These are phyloP conservation scores for Odocoileus virginianus DNA, from an alignment of 2,113 vertebrate genomes.

Conservation along the genomic window DNA sequence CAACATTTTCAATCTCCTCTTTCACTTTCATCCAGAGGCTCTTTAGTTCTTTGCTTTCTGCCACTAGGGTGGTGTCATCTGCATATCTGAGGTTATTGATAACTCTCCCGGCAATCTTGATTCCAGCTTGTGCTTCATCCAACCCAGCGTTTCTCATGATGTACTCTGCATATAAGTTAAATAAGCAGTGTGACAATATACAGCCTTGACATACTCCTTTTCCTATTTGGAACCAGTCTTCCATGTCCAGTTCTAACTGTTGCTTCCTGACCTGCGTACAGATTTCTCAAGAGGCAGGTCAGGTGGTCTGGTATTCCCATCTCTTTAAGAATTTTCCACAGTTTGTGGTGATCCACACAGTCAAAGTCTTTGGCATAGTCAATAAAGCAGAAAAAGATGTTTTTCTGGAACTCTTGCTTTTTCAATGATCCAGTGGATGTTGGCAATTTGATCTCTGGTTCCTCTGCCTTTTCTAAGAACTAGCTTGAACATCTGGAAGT, in stretches of 20 bases:
- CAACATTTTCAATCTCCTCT: neutral
- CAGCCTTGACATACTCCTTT: neutral
- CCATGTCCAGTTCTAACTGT: neutral
- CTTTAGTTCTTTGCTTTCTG: neutral
- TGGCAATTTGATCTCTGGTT: neutral
- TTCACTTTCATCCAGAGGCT: neutral
- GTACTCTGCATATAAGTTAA: neutral
- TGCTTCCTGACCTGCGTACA: neutral
- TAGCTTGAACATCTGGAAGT: neutral
- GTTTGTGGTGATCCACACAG: neutral
- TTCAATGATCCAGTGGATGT: accelerated
- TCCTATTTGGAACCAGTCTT: neutral
- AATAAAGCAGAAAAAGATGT: neutral
- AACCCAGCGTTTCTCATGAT: neutral
- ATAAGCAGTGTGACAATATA: neutral
- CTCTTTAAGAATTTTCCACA: neutral
- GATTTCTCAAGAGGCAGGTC: neutral
- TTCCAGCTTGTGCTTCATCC: neutral
- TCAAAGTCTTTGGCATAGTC: neutral
- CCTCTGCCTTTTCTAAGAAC: neutral
- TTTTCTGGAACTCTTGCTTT: neutral
- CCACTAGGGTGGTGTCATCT: neutral
- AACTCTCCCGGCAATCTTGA: neutral
- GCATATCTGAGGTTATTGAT: neutral
- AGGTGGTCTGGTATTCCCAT: neutral